These are phyloP conservation scores for Sander lucioperca DNA, from an alignment of 2,113 vertebrate genomes.

Conservation along the genomic window DNA sequence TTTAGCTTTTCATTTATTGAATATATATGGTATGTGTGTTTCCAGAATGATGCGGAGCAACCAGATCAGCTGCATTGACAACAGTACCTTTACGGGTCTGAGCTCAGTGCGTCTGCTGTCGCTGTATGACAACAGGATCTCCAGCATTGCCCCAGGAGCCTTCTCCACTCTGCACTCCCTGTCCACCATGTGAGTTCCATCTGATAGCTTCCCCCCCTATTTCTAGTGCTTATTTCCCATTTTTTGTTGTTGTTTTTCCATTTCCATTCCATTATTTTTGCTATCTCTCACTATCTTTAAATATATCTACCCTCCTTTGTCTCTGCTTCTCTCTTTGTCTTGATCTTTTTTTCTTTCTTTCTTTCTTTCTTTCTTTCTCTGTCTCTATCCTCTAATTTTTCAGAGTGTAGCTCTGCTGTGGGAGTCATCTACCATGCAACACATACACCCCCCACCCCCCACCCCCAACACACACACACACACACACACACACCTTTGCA, in stretches of 20 bases:
- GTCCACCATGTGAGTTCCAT: conserved; percentile 95
- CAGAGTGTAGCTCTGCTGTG: conserved; percentile 8
- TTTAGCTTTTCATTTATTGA: background rate
- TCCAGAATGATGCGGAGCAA: conserved; percentile 97
- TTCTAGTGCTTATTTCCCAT: background rate
- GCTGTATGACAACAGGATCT: conserved; percentile 96
- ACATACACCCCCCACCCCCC: conserved; percentile 11
- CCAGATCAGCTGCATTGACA: conserved; percentile 95
- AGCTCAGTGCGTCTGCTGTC: conserved; percentile 96
- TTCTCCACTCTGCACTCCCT: conserved; percentile 96
- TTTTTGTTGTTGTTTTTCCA: background rate
- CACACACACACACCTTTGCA: conserved; percentile 28
- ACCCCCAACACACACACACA: conserved; percentile 16
- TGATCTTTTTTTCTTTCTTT: conserved; percentile 8
- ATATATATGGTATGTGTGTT: conserved; percentile 19
- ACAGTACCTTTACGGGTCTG: conserved; percentile 94
- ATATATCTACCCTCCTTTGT: conserved; percentile 7
- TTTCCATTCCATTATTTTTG: conserved; percentile 8
- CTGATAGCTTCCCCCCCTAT: background rate
- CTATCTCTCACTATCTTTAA: conserved; percentile 12
- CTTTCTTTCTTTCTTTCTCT: conserved; percentile 8
- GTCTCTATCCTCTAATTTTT: conserved; percentile 31
- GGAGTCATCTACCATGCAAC: conserved; percentile 22
- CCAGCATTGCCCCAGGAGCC: conserved; percentile 94
- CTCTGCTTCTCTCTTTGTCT: conserved; percentile 16